Evolutionary conservation across 2,113 vertebrate genomes (phyloP).

Genomic region (Martes martes): DNA sequence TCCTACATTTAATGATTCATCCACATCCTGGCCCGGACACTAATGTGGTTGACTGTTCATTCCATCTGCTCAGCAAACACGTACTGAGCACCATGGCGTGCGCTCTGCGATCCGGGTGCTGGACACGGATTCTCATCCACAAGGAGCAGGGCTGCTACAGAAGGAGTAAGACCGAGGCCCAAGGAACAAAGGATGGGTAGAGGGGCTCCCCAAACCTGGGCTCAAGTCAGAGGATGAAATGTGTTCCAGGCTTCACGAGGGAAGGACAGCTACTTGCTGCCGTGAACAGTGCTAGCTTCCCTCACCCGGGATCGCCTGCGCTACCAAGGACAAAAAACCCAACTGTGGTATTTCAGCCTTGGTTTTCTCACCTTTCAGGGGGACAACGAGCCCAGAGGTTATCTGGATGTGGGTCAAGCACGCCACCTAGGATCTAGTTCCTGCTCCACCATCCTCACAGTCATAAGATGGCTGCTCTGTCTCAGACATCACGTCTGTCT

Average conservation of each 20-base stretch:
- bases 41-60: not conserved
- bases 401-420: not conserved
- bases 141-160: not conserved
- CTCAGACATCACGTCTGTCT: not conserved
- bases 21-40: not conserved
- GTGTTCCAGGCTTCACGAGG: not conserved
- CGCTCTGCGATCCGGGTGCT: not conserved
- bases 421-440: not conserved
- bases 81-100: rapidly evolving
- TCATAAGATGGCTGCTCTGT: not conserved
- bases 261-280: not conserved
- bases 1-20: rapidly evolving
- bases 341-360: rapidly evolving
- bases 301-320: rapidly evolving
- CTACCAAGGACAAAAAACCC: not conserved
- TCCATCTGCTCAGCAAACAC: not conserved
- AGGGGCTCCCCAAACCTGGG: not conserved
- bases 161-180: not conserved
- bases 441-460: not conserved
- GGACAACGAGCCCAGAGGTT: no score
- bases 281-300: no score
- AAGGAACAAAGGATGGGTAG: rapidly evolving
- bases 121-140: no score
- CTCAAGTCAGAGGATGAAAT: not conserved
- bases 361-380: not conserved